A percentile compares a stretch with the other conserved stretches of the same genome.
Conservation (phyloP, 2,888 invertebrate genomes). For the Noctua fimbriata region DNA sequence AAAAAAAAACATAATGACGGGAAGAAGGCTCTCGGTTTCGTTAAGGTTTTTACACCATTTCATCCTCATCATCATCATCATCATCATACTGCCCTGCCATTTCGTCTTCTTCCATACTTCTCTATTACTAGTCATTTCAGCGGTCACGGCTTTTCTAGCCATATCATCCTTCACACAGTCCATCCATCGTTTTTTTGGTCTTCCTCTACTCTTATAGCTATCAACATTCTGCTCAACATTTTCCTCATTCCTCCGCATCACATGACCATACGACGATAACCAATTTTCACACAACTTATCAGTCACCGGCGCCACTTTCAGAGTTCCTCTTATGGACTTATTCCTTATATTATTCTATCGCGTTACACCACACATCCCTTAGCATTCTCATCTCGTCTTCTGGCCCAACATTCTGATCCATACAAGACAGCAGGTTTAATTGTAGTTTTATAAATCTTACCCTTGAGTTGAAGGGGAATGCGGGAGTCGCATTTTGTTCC, state of each 20-base stretch:
- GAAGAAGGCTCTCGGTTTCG: background rate
- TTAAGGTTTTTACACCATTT: background rate
- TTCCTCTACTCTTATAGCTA: background rate
- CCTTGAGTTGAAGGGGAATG: background rate
- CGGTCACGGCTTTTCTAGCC: background rate
- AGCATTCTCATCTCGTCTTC: background rate
- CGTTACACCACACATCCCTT: background rate
- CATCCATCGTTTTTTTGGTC: background rate
- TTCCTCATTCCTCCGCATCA: background rate
- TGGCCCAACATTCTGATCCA: too few relatives aligned
- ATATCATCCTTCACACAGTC: background rate
- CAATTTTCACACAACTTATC: background rate
- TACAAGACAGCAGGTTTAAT: background rate
- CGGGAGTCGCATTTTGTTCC: background rate
- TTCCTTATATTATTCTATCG: background rate
- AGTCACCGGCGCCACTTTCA: background rate
- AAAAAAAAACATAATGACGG: background rate
- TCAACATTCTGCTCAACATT: background rate
- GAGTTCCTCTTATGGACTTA: background rate
- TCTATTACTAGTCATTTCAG: background rate
- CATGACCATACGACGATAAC: background rate
- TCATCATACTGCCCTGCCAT: background rate
- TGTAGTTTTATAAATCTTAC: background rate
- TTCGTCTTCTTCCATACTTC: background rate
- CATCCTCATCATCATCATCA: background rate